Conservation (phyloP, 2,888 invertebrate species). For the Nephrotoma flavescens region DNA sequence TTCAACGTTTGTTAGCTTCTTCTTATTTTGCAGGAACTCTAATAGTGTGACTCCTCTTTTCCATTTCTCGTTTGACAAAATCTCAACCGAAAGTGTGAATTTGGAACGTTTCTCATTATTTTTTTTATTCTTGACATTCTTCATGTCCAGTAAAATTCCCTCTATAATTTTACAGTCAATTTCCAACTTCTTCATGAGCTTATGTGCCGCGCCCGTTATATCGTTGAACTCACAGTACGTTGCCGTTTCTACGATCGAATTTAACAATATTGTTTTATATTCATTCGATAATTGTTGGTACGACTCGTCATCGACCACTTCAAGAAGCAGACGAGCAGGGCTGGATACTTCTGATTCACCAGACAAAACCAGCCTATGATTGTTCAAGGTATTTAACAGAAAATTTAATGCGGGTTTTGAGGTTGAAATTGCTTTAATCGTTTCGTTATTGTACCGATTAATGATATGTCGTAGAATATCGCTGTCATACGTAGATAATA, state of each 20-base stretch:
- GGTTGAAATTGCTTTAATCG: background rate
- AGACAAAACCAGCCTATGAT: constrained; percentile 27
- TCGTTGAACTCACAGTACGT: constrained; percentile 43
- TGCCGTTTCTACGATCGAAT: constrained; percentile 38
- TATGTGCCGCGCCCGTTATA: constrained; percentile 43
- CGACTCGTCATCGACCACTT: constrained; percentile 19
- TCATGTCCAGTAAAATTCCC: constrained; percentile 44
- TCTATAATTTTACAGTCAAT: constrained; percentile 46
- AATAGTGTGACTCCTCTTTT: constrained; percentile 62
- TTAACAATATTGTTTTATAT: constrained; percentile 34
- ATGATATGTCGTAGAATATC: background rate
- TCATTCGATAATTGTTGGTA: constrained; percentile 35
- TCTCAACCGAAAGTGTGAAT: constrained; percentile 13
- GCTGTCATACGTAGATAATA: background rate
- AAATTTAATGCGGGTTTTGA: constrained; percentile 12
- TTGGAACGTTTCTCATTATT: background rate
- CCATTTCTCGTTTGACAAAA: constrained; percentile 56
- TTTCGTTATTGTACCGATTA: background rate
- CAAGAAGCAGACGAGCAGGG: constrained; percentile 23
- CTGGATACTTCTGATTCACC: constrained; percentile 19
- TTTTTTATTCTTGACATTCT: constrained; percentile 20
- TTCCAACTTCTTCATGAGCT: constrained; percentile 48
- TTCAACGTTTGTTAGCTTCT: constrained; percentile 53
- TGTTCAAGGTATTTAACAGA: constrained; percentile 30
- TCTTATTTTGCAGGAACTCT: constrained; percentile 75